Evolutionary conservation across 2,797 vertebrate genomes (phyloP).

Genomic region (Rhinichthys osculus): DNA sequence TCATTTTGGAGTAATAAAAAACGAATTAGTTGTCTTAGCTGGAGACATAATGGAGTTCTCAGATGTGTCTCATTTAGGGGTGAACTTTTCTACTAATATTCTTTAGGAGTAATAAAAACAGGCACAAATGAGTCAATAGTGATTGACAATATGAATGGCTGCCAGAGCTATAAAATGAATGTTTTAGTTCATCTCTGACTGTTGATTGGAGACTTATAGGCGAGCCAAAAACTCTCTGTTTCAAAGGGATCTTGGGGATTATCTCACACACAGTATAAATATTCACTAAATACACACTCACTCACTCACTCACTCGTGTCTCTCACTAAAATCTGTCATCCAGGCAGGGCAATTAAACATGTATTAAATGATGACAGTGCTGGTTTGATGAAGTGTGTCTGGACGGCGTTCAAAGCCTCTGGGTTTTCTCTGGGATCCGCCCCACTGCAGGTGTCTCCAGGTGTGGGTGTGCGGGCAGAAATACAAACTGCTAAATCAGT

Average conservation of each 20-base stretch:
- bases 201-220: not conserved
- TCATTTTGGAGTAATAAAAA: not conserved
- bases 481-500: slow-evolving; percentile 1
- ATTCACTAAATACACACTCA: slow-evolving; percentile 11
- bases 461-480: not conserved
- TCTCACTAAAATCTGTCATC: slow-evolving; percentile 61
- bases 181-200: not conserved
- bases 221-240: not conserved
- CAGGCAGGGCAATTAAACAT: not conserved
- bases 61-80: not conserved
- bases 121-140: not conserved
- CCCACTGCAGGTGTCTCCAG: not conserved
- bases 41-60: not conserved
- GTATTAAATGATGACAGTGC: not conserved
- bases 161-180: not conserved
- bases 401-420: not conserved
- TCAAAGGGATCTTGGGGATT: not conserved
- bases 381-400: slow-evolving; percentile 18
- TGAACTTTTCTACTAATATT: not conserved
- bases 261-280: slow-evolving; percentile 58
- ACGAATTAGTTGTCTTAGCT: not conserved
- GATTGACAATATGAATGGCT: too few species aligned
- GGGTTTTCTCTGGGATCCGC: not conserved
- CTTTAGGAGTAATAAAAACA: not conserved
- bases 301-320: not conserved